phyloP scores from a whole-genome alignment of 2,113 vertebrate genomes.

The Neomonachus schauinslandi region DNA sequence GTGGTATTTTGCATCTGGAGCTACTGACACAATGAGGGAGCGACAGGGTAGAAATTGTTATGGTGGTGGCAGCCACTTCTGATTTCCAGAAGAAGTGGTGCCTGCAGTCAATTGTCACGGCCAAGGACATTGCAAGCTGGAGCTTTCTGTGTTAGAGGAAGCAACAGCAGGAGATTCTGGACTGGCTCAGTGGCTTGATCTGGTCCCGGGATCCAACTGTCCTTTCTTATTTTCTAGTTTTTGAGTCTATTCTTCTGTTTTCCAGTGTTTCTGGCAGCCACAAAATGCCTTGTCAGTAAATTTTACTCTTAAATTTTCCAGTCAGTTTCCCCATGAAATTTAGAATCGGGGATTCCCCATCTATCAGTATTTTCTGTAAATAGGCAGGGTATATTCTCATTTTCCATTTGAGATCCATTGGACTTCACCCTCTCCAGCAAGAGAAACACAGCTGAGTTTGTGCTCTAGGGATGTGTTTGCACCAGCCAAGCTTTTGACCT shows the following conservation, averaged over 20 bases:
- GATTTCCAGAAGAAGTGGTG: background rate
- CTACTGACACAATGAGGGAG: background rate
- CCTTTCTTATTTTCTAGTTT: background rate
- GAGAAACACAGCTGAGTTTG: background rate
- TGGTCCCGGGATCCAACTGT: accelerated
- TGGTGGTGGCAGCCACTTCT: background rate
- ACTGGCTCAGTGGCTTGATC: background rate
- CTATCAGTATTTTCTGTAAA: background rate
- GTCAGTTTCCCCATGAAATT: background rate
- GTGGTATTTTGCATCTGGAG: background rate
- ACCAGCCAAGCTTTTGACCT: background rate
- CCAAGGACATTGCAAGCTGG: no score
- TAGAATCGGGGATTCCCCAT: background rate
- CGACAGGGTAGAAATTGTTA: background rate
- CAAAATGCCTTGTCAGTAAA: background rate
- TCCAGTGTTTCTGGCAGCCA: background rate
- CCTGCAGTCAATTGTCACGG: background rate
- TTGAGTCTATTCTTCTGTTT: background rate
- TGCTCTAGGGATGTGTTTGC: background rate
- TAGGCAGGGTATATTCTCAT: background rate
- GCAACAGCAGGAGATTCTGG: accelerated
- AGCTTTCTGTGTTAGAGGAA: background rate
- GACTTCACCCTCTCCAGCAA: background rate
- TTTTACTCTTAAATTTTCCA: background rate
- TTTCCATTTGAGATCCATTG: background rate